Base-by-base conservation (phyloP, 2,888 invertebrate genomes). In the Stomorhina lunata region DNA sequence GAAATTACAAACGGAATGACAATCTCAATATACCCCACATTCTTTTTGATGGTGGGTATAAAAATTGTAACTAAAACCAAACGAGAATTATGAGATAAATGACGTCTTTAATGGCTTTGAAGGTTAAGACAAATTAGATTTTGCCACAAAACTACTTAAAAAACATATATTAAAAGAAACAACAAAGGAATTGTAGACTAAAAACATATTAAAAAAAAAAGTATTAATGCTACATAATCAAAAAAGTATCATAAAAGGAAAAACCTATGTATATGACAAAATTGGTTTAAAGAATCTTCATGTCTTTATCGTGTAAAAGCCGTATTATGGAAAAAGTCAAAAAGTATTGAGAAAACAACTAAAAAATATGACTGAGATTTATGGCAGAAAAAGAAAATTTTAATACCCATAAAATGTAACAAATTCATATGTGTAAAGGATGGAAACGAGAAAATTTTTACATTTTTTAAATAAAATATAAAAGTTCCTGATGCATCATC, bases 121-220 rank as follows among this genome's bases (percentile, higher is more conserved):
- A 83, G 80, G 77, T 72, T 80, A 76, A 83, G 68, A 80, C 72
- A 83, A 80, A 83, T 69, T 59, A 61, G 68, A 68, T 76, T 80
- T 77, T 40, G 68, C 9, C 77, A 68, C 50, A 57, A 65, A 65
- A 48, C 59, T 40, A 68, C 43, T 65, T 65, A 43, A 59, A 59
- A 48, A 82, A 65, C n/a, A n/a, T n/a, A n/a, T n/a, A n/a, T n/a
- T n/a, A 63, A 48, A 27, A 20, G 4, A 6, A 22, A n/a, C 17
- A 20, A 40, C 27, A 50, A 43, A 80, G 22, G 43, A 40, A 34
- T 43, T 59, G 66, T 48, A 59, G 22, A 17, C 48, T 61, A 68
- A 63, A 69, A 27, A 66, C 12, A 43, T 34, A 10, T 15, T 29
- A 43, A 59, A 27, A 57, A 50, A 22, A 29, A 9, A 29, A 22